Base-by-base conservation (phyloP, 2,113 vertebrate genomes). In the Gymnocephalus cernua region DNA sequence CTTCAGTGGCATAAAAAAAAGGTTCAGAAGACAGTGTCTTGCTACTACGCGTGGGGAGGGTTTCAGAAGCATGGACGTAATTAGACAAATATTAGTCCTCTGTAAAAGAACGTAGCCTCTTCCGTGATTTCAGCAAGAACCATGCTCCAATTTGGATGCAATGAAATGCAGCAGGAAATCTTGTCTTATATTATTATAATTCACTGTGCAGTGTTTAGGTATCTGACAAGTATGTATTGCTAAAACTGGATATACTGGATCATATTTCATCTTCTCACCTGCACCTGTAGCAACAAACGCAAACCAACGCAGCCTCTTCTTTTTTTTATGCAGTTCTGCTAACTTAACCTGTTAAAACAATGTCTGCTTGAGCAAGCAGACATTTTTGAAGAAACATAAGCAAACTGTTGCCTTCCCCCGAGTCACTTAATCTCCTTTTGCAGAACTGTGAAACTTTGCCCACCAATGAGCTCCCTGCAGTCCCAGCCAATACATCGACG, bases 401-500 rank as follows among this genome's bases (percentile, higher is more conserved):
- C 18, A 67, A 29, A 47, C 35, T 4, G 44, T 23, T 64, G 62
- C 54, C 51, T n/a, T 48, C 61, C 62, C 66, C 44, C 3, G 41
- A 61, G 48, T 58, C 54, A 58, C 21, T 56, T 27, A 41, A 25
- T 29, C 3, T 29, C 9, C 10, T 75, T 47, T 56, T 51, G 38
- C 54, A 81, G 44, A 58, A 48, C 65, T 41, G 62, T 41, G 44
- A 79, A 51, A n/a, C 50, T 61, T 73, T 65, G 27, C 41, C 74
- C 51, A 69, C 73, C 62, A 71, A 75, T 54, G 50, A 85, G 65
- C 71, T 77, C 61, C 67, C 63, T 64, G 83, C 63, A 77, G 79
- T 50, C 64, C n/a, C 48, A 77, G 79, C 73, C 79, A 84, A 72
- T 79, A 79, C 70, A 84, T 63, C 69, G 47, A 83, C 23, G 23